Conservation (phyloP, 2,888 invertebrate genomes). For the Morpho achilles region DNA sequence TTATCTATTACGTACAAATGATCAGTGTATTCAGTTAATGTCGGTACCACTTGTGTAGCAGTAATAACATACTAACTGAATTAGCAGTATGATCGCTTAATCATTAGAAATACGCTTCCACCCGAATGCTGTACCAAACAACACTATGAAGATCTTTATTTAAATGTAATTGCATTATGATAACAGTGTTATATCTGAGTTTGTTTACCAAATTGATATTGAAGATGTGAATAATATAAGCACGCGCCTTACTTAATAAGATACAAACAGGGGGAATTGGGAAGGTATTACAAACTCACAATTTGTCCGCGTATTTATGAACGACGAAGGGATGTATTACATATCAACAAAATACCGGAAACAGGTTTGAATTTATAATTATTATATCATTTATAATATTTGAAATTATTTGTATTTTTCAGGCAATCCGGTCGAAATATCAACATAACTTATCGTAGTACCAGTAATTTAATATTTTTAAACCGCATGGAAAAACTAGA, state of each 20-base stretch:
- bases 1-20: no score
- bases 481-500: no score
- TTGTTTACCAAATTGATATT: neutral
- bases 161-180: neutral
- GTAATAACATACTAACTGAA: neutral
- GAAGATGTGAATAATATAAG: neutral
- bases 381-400: neutral
- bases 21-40: neutral
- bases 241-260: neutral
- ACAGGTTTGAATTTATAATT: neutral
- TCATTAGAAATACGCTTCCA: no score
- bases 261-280: neutral
- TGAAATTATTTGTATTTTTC: no score
- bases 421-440: no score
- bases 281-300: neutral
- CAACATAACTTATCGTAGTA: no score
- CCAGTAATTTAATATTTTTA: no score
- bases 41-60: neutral
- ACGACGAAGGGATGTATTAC: neutral
- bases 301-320: neutral
- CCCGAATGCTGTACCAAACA: neutral
- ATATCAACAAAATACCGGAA: neutral
- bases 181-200: neutral
- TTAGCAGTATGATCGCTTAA: no score
- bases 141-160: neutral